Percentiles rank a stretch among this genome's conserved stretches.
phyloP scores from a whole-genome alignment of 2,888 invertebrate species.

The Julus scandinavius region DNA sequence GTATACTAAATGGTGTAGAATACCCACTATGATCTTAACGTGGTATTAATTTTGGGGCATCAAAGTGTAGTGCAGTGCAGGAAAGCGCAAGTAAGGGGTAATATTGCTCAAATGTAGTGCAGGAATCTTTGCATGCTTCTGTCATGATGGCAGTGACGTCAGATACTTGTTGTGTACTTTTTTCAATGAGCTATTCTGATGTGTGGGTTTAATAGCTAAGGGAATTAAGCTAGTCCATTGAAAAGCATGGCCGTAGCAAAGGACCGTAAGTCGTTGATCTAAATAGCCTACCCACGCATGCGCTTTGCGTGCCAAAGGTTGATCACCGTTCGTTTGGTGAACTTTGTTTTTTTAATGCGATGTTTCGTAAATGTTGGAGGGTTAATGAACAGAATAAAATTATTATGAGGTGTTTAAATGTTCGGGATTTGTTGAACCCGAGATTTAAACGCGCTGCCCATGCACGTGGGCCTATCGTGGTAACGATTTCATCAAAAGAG shows the following conservation, averaged over 20 bases:
- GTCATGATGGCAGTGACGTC: no score
- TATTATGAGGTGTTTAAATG: slow-evolving; percentile 30
- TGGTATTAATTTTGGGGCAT: no score
- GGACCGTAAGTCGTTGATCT: slow-evolving; percentile 38
- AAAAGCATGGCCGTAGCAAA: background rate
- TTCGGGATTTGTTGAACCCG: slow-evolving; percentile 11
- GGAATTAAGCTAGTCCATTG: background rate
- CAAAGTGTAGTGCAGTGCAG: no score
- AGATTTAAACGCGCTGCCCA: background rate
- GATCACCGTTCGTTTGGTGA: slow-evolving; percentile 28
- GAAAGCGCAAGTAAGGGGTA: no score
- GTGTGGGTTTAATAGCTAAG: background rate
- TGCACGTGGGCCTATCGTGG: slow-evolving; percentile 1
- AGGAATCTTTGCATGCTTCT: no score
- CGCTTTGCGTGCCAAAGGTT: background rate
- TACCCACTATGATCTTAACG: no score
- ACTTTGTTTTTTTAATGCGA: slow-evolving; percentile 2
- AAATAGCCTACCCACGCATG: slow-evolving; percentile 31
- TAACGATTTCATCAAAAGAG: background rate
- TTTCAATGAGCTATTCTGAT: no score
- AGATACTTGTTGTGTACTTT: no score
- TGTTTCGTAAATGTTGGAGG: slow-evolving; percentile 13
- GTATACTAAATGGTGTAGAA: no score
- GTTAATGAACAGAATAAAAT: slow-evolving; percentile 22
- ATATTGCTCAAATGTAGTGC: no score